Conservation (phyloP, 1,140 invertebrate genomes). For the Bombus vancouverensis region DNA sequence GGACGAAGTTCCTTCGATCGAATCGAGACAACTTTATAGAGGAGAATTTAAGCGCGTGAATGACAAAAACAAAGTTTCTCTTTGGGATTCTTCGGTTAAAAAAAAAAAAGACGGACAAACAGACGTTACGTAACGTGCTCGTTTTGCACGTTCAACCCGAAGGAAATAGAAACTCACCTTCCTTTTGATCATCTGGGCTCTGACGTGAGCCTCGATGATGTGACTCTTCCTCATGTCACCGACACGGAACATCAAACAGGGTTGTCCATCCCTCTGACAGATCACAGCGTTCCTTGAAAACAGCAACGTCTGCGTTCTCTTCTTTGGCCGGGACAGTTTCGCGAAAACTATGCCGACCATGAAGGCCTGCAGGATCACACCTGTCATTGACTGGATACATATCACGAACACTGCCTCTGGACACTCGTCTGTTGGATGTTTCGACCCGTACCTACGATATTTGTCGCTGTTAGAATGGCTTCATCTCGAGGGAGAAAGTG, state of each 20-base stretch:
- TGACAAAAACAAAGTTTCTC: not conserved
- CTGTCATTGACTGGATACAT: conserved; percentile 98
- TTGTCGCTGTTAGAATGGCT: not conserved
- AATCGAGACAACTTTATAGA: not conserved
- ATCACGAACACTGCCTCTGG: conserved; percentile 97
- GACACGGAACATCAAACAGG: conserved; percentile 97
- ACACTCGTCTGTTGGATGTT: conserved; percentile 94
- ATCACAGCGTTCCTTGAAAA: conserved; percentile 97
- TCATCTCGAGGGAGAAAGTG: not conserved
- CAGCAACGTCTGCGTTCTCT: conserved; percentile 96
- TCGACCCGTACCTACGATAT: conserved; percentile 74
- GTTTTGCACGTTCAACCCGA: not conserved
- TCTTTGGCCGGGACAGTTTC: conserved; percentile 98
- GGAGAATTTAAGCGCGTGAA: not conserved
- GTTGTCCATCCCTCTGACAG: conserved; percentile 93
- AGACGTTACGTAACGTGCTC: too few species aligned
- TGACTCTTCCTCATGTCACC: conserved; percentile 99
- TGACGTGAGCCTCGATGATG: conserved; percentile 95
- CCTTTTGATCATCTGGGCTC: conserved; percentile 92
- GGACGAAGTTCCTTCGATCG: not conserved
- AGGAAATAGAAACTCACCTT: conserved; percentile 43
- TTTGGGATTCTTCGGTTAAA: too few species aligned
- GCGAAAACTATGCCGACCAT: conserved; percentile 96
- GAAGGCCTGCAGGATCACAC: conserved; percentile 95
- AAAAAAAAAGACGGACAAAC: too few species aligned